phyloP scores from a whole-genome alignment of 2,888 invertebrate genomes.

The Sisyra nigra region DNA sequence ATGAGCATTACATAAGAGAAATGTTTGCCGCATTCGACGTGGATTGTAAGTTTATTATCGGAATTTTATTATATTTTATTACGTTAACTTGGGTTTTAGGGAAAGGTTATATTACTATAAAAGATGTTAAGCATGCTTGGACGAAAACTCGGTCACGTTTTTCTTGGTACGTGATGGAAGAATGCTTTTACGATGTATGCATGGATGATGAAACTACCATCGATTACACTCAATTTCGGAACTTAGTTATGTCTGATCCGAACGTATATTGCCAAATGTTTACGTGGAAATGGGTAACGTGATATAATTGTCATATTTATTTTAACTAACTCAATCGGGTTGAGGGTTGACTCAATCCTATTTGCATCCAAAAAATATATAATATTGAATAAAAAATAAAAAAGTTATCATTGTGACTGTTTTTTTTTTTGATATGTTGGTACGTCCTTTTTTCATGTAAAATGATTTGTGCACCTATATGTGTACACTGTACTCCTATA shows the following conservation, averaged over 20 bases:
- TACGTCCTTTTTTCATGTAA: no score
- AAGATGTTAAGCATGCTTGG: conserved; percentile 9
- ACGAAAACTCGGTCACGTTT: conserved; percentile 3
- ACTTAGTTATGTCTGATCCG: background rate
- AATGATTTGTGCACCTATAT: no score
- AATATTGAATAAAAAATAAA: no score
- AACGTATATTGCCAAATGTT: background rate
- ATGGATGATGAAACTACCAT: conserved; percentile 5
- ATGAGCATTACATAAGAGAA: conserved; percentile 10
- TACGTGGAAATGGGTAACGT: background rate
- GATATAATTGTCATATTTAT: background rate
- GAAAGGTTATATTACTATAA: conserved; percentile 10
- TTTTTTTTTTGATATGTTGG: no score
- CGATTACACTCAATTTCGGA: conserved; percentile 6
- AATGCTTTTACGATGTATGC: conserved; percentile 9
- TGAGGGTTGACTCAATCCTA: no score
- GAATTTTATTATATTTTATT: conserved; percentile 4
- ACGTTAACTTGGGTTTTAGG: conserved; percentile 4
- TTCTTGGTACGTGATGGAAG: conserved; percentile 9
- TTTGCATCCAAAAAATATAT: no score
- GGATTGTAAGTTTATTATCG: conserved; percentile 9
- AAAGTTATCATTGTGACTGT: no score
- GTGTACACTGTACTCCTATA: no score
- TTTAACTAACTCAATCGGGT: no score
- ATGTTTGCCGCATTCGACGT: conserved; percentile 10